phyloP scores from a whole-genome alignment of 2,113 vertebrate genomes.

The Notarius quadriscutis region DNA sequence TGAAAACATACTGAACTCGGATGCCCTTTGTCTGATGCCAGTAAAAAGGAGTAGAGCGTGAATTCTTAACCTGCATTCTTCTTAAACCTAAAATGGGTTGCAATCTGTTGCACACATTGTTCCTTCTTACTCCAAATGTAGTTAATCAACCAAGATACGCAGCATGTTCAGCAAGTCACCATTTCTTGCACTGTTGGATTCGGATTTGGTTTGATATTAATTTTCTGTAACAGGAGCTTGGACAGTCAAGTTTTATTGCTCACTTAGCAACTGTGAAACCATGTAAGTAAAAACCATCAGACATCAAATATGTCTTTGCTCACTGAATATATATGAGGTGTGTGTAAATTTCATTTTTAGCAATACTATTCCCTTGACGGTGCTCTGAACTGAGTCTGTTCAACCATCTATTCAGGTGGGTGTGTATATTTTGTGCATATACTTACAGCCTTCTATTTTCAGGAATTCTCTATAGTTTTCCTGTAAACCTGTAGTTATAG shows the following conservation, averaged over 20 bases:
- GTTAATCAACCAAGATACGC: background rate
- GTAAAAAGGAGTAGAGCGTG: background rate
- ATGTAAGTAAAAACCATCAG: background rate
- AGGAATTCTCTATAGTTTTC: background rate
- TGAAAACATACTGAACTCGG: conserved; percentile 24
- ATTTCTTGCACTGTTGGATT: background rate
- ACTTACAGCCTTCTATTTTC: background rate
- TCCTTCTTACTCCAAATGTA: background rate
- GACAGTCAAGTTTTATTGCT: background rate
- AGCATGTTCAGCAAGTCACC: background rate
- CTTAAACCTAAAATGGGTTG: background rate
- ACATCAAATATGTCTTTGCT: background rate
- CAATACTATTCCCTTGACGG: background rate
- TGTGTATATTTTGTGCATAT: background rate
- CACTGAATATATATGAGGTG: background rate
- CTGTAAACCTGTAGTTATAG: background rate
- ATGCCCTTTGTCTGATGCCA: conserved; percentile 12
- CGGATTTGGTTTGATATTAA: background rate
- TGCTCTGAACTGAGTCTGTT: background rate
- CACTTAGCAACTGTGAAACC: background rate
- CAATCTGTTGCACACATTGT: background rate
- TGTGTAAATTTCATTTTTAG: background rate
- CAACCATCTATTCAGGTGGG: background rate
- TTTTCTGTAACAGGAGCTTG: background rate
- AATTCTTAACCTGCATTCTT: background rate